Evolutionary conservation across 2,113 vertebrate genomes (phyloP), one percentile per base, ranked within the genome.

Genomic region (Todiramphus chloris): DNA sequence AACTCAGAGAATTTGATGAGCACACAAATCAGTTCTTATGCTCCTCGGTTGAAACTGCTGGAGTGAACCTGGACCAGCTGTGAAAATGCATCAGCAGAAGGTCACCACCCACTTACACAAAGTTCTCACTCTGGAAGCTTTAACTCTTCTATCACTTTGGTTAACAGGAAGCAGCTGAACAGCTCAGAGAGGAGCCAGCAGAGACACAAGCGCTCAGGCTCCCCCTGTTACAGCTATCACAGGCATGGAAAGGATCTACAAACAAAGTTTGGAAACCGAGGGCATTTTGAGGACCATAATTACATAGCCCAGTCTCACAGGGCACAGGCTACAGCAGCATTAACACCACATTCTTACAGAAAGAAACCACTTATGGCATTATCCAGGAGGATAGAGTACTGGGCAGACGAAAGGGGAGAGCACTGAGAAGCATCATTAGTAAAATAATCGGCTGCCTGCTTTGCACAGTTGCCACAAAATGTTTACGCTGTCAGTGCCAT

Each of bases 401-500:
- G 59, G 33, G 85, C 89, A 94, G 88, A 88, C 88, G 85, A 94
- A 95, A 67, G 90, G 90, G 69, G 83, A 82, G 84, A 86, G 60
- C 43, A 77, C 68, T 4, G 48, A 83, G 75, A 92, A 88, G 88
- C 60, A 90, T 87, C 68, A 89, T 89, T 76, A 92, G 90, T n/a
- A 62, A 87, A 92, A 95, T 84, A 95, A 95, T 19, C 75, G 86
- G 88, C 88, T 84, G 88, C 80, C 90, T 89, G 72, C 83, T 95
- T 89, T 64, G 83, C 92, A 89, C 79, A 96, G 88, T 94, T 89
- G 95, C 94, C 94, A 92, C 83, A 92, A 94, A 94, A 76, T 33
- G 78, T 96, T 94, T 82, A 70, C 3, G 1, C 67, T 91, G 73
- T 82, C 80, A 58, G 69, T 89, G 80, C 83, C 90, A 90, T 14